Evolutionary conservation across 2,888 invertebrate species (phyloP), one percentile per base, ranked within the genome.

Genomic region (Teleiodes luculella): DNA sequence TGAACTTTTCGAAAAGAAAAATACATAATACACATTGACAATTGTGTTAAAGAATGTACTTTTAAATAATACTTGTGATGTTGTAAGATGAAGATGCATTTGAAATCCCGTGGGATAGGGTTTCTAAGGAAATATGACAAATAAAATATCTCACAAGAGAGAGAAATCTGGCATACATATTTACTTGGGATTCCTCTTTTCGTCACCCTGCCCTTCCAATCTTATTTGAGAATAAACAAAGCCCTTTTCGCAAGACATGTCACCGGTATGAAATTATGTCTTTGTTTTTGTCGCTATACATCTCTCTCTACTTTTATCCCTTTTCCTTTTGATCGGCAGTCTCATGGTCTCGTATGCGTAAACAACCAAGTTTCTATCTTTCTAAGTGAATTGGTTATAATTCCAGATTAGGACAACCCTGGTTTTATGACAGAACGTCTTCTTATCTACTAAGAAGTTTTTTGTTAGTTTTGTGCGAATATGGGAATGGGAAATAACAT

Each of bases 231-330:
- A 58, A 67, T 66, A 72, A 72, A 74, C 65, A 74, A 67, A 60
- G 48, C 58, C n/a, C 58, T 63, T 55, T 61, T 50, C 64, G 59
- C 62, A 55, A 66, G 72, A 73, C 68, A 74, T 67, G 65, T 64
- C 63, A 56, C 61, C 64, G 55, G 60, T 69, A 66, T 62, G 58
- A 74, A 78, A 72, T 78, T 78, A 82, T 80, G 61, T 67, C 70
- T 69, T 77, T 83, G 80, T 83, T 83, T 82, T 79, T 67, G 70
- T 70, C 65, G 52, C 54, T 41, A 57, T 54, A 59, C n/a, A n/a
- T n/a, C n/a, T n/a, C n/a, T 64, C 63, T 30, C 65, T 60, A 64
- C n/a, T 65, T 58, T 54, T 50, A 52, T 30, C 36, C 31, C 35
- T 49, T 49, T 53, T 39, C 43, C 48, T 45, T 56, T 43, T 56